Base-by-base conservation (phyloP, 2,113 vertebrate genomes). In the Phocoena phocoena region DNA sequence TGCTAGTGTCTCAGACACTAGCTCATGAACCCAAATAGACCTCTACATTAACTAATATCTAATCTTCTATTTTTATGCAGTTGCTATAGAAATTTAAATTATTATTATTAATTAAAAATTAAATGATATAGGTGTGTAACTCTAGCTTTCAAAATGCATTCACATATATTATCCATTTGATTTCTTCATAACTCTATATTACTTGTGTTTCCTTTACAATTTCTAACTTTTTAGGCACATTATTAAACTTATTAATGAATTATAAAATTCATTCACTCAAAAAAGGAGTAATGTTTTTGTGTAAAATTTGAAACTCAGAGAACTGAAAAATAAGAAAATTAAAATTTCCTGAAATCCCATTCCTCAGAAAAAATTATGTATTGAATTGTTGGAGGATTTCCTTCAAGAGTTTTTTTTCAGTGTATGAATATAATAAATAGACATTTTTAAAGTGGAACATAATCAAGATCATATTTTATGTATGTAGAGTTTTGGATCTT, bases 221-320 rank as follows among this genome's bases (percentile, higher is more conserved):
- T 81, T 85, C 70, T 74, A 65, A 65, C 25, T 36, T 71, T 73
- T 70, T 63, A 33, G 41, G 63, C 10, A 63, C 53, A 71, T 62
- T 18, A 70, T 88, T 88, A 73, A 73, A 74, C 50, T 82, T 74
- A 76, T 47, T 47, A 47, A 44, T 76, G 41, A 76, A 76, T 76
- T 47, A 31, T 73, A 88, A 41, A 77, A 53, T 50, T 58, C n/a
- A 55, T 63, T 73, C 5, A 55, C 20, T 73, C 15, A 62, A 33
- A 63, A 58, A 50, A 63, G 58, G 38, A 89, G 23, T 81, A n/a
- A 17, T 58, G 13, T 89, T 79, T 41, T n/a, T 85, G 62, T 62
- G 10, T 85, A 81, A 83, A 93, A 85, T 81, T 76, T 88, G 77
- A 90, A 97, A 80, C 50, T 76, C 70, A 38, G 50, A 81, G 60